Conservation (phyloP, 2,888 invertebrate species). For the Leucania comma region DNA sequence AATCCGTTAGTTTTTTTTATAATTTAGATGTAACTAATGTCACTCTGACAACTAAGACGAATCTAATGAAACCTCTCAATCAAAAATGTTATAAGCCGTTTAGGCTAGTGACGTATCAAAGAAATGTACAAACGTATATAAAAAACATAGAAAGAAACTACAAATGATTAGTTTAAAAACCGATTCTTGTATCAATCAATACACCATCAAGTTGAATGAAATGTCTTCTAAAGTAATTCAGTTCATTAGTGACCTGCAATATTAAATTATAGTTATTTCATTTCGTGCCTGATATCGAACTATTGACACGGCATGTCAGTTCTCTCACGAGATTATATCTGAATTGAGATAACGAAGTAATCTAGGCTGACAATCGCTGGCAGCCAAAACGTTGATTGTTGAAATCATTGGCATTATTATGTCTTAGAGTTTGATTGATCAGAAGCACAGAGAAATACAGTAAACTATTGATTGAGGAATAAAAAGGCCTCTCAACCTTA, state of each 20-base stretch:
- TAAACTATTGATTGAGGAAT: neutral
- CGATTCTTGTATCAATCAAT: neutral
- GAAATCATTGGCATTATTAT: slow-evolving; percentile 47
- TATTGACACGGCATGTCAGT: slow-evolving; percentile 55
- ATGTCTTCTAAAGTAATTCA: slow-evolving; percentile 3
- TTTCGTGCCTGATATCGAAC: slow-evolving; percentile 26
- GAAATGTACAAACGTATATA: too few species aligned
- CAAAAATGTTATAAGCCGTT: too few species aligned
- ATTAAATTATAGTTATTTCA: slow-evolving; percentile 29
- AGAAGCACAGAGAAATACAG: neutral
- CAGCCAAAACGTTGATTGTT: slow-evolving; percentile 45
- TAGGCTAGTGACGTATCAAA: too few species aligned
- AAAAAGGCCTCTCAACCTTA: too few species aligned
- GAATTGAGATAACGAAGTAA: slow-evolving; percentile 41
- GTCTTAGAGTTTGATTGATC: neutral
- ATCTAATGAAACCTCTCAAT: too few species aligned
- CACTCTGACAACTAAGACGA: too few species aligned
- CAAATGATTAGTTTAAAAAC: neutral
- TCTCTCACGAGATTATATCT: slow-evolving; percentile 44
- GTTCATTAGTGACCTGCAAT: slow-evolving; percentile 4
- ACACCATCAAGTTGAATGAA: slow-evolving; percentile 11
- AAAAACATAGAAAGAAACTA: too few species aligned
- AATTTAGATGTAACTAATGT: too few species aligned
- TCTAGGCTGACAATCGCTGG: slow-evolving; percentile 54
- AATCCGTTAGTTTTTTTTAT: too few species aligned